Evolutionary conservation across 2,888 invertebrate genomes (phyloP), one percentile per base, ranked within the genome.

Genomic region (Nesidiocoris tenuis): DNA sequence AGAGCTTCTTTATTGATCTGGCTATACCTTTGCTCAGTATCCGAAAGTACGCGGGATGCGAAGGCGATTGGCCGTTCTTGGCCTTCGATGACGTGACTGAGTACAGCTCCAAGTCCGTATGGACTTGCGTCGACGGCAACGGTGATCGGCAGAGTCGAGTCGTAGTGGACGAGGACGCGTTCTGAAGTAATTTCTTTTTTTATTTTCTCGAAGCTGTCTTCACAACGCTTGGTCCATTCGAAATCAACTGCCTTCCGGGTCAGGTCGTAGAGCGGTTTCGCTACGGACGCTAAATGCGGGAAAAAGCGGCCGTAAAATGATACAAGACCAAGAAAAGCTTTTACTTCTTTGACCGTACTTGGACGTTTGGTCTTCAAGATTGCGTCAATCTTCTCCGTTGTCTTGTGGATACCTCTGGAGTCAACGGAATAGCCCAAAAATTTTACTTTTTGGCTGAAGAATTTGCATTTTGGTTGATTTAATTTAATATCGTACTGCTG

Each of bases 301-400:
- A 72, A 72, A 61, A 72, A 72, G 23, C 39, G 16, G 3, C 25
- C 61, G 21, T 72, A 72, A 61, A 61, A 72, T 5, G 39, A 2
- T 2, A 66, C 66, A 17, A 66, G 12, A 5, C 66, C 66, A 9
- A 66, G 18, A 18, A 66, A 72, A 5, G 72, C 21, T 72, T 25
- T 72, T 2, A 72, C 21, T 1, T 72, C 72, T 5, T 2, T 61
- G 1, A 17, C 9, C 19, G 19, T 72, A 16, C n/a, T 61, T 12
- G 72, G 72, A n/a, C 18, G 17, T 59, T 16, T 16, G 61, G n/a
- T 17, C 16, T 72, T 5, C 17, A 25, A 7, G 7, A 72, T n/a
- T 2, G 72, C 59, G 18, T 61, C 21, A n/a, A 72, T 25, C n/a
- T 72, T 72, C 0, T 12, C 23, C 2, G 12, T 61, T 9, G 72